A percentile compares a stretch with the other conserved stretches of the same genome.
These are phyloP conservation scores for Acanthosepion esculentum DNA, from an alignment of 2,888 invertebrate genomes.

Conservation along the genomic window DNA sequence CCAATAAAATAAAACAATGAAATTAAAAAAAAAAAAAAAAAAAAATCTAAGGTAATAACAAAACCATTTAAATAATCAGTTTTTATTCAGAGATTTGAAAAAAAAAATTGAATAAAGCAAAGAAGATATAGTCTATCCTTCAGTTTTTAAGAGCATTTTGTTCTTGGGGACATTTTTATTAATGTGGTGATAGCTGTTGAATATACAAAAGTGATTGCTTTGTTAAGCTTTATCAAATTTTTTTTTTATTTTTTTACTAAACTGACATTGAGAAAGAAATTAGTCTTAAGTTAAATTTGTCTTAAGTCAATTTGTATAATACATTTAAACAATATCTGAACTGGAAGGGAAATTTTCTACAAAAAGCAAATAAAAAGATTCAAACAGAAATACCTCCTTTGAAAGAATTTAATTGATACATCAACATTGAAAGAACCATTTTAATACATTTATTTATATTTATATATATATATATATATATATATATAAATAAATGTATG, in stretches of 20 bases:
- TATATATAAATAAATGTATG: neutral
- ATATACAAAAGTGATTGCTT: neutral
- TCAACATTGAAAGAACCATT: neutral
- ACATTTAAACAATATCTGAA: neutral
- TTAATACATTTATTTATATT: neutral
- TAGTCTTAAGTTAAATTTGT: neutral
- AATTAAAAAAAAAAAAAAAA: neutral
- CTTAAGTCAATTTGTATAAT: neutral
- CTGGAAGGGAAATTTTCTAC: neutral
- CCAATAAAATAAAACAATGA: neutral
- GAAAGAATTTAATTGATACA: conserved; percentile 12
- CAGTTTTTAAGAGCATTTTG: conserved; percentile 22
- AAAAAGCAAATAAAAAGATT: conserved; percentile 33
- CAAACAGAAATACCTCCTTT: conserved; percentile 13
- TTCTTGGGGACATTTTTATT: neutral
- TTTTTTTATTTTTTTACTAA: neutral
- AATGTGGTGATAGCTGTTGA: neutral
- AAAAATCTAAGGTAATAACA: conserved; percentile 16
- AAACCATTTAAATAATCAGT: conserved; percentile 4
- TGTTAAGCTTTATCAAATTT: neutral
- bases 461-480: neutral
- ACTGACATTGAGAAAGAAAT: too few species aligned
- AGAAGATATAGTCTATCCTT: conserved; percentile 14
- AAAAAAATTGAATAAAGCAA: conserved; percentile 16
- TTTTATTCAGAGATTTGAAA: neutral